A percentile compares a stretch with the other conserved stretches of the same genome.
These are phyloP conservation scores for Callospermophilus lateralis DNA, from an alignment of 2,113 vertebrate species.

Conservation along the genomic window DNA sequence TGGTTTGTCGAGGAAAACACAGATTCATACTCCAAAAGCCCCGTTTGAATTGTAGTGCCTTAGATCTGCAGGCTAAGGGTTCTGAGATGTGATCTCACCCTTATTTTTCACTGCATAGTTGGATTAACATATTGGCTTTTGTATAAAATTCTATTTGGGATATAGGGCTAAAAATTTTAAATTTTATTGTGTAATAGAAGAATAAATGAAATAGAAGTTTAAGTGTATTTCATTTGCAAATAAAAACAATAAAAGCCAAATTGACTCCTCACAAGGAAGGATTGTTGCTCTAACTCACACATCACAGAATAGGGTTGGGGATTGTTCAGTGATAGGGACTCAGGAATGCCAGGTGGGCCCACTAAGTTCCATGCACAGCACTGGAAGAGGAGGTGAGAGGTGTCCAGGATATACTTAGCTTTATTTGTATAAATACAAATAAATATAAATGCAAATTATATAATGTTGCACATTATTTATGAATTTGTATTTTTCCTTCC, in stretches of 20 bases:
- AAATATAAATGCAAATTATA: background rate
- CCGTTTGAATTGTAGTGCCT: background rate
- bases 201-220: background rate
- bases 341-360: too few species aligned
- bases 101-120: background rate
- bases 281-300: background rate
- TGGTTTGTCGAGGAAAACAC: background rate
- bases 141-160: background rate
- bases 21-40: background rate
- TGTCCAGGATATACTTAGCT: background rate
- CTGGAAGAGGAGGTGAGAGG: background rate
- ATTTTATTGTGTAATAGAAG: background rate
- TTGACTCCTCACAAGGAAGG: background rate
- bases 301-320: background rate
- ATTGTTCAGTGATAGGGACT: background rate
- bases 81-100: background rate
- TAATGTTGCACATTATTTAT: background rate
- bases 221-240: slow-evolving; percentile 29
- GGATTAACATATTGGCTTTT: background rate
- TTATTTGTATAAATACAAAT: too few species aligned
- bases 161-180: background rate
- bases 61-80: background rate
- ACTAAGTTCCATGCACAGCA: background rate
- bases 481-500: background rate
- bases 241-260: background rate